These are phyloP conservation scores for Thereva unica DNA, from an alignment of 2,888 invertebrate species.

Conservation along the genomic window DNA sequence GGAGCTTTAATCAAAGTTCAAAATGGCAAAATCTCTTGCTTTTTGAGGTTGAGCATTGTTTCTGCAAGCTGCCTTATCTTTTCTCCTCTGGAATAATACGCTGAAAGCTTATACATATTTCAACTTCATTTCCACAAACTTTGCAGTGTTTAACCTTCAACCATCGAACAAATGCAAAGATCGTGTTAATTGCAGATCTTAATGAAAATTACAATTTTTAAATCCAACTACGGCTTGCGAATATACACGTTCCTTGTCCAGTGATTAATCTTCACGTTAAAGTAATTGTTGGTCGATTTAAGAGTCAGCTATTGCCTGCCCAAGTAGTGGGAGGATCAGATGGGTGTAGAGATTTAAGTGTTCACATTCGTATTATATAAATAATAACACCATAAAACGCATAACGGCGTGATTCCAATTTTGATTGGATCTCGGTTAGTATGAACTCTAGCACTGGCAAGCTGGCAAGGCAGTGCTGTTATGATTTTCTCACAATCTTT, in stretches of 20 bases:
- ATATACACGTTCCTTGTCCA: constrained; percentile 17
- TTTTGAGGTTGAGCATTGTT: too few species aligned
- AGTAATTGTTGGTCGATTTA: constrained; percentile 35
- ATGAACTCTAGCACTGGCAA: constrained; percentile 7
- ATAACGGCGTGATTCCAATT: constrained; percentile 41
- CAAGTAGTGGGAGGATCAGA: constrained; percentile 38
- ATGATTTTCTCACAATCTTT: constrained; percentile 42
- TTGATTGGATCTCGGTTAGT: constrained; percentile 21
- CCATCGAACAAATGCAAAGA: constrained; percentile 17
- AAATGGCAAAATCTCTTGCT: too few species aligned
- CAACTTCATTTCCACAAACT: neutral
- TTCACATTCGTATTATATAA: constrained; percentile 40
- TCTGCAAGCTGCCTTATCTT: too few species aligned
- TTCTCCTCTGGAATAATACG: too few species aligned
- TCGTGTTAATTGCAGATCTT: constrained; percentile 33
- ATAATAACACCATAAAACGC: constrained; percentile 42
- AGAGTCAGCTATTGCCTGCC: constrained; percentile 11
- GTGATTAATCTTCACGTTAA: constrained; percentile 34
- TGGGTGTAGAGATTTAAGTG: constrained; percentile 35
- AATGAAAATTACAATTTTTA: constrained; percentile 13
- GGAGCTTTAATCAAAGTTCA: too few species aligned
- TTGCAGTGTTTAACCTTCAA: constrained; percentile 21
- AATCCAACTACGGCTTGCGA: constrained; percentile 18
- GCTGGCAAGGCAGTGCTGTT: constrained; percentile 37
- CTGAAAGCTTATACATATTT: too few species aligned